Base-by-base conservation (phyloP, 2,888 invertebrate genomes). In the Nemotelus pantherinus region DNA sequence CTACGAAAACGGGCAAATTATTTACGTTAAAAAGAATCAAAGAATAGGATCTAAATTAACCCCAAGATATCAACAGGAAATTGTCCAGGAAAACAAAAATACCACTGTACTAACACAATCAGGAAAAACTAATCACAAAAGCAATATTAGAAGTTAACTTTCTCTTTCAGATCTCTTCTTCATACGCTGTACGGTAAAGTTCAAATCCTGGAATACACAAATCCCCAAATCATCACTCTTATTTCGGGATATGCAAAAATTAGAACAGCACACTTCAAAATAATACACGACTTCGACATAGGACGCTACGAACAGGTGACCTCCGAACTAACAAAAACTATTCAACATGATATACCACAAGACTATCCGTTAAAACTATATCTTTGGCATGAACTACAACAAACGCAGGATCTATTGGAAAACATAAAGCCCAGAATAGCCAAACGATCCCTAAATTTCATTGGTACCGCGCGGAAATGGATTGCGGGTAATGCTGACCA, bases 101-200 rank as follows among this genome's bases (percentile, higher is more conserved):
- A n/a, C n/a, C n/a, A n/a, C n/a, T n/a, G n/a, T n/a, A 65, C 65
- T 65, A 65, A 78, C 78, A 41, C 55, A 76, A 50, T 78, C 76
- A 64, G 79, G 76, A n/a, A 76, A 76, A 65, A 76, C 48, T n/a
- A 72, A 76, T 25, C 77, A 77, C 45, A 79, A 79, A 78, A 67
- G 57, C 41, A 64, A 68, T 78, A 79, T 79, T 9, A 78, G 50
- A 65, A 65, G 65, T 41, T n/a, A n/a, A 67, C 68, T 47, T 48
- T n/a, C 44, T 44, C n/a, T 65, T 53, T 6, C 48, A 67, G 64
- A 6, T 74, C 44, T 55, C n/a, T 63, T 39, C 3, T 41, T 9
- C 41, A 41, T 7, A 3, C 43, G 41, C 7, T 41, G 63, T 39
- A 63, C 44, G 3, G 63, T 41, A 63, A 63, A 3, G 41, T 63